Base-by-base conservation (phyloP, 2,113 vertebrate genomes). In the Amia ocellicauda region DNA sequence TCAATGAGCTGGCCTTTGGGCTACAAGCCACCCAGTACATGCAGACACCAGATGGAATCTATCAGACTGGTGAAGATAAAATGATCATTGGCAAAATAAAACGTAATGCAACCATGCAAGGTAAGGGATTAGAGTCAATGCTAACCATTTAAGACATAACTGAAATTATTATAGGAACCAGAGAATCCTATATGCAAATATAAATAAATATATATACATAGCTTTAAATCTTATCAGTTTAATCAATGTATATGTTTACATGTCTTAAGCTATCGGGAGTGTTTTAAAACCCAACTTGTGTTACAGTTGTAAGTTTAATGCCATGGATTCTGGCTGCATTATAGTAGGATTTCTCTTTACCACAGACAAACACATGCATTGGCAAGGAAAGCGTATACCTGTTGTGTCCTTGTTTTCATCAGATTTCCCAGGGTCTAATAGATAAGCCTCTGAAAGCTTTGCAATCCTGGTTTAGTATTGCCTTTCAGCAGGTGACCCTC, bases 31-130 rank as follows among this genome's bases (percentile, higher is more conserved):
- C 64, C 59, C 65, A 61, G 42, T 68, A 71, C 63, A 71, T 57
- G 67, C 29, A 45, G 57, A 28, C 64, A 60, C 67, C 76, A 79
- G 78, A 82, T 76, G 78, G 76, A 64, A 22, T 53, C 63, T 40
- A 63, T 54, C 63, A 58, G 7, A 62, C 62, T 54, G 26, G 24
- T 26, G 52, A 16, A 52, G n/a, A n/a, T n/a, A n/a, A 22, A 55
- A 67, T 47, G 41, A 60, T 57, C 31, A 57, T 47, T 54, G 41
- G 51, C 64, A 53, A 67, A 53, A 53, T 53, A 13, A 53, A 22
- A 16, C 22, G 24, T 26, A 26, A 26, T 53, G 51, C 27, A 10
- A 53, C 51, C 8, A 19, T 19, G 20, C 27, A 26, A 16, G 51
- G 51, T 26, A 53, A 13, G 2, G 11, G 51, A 14, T 11, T 17